phyloP scores from a whole-genome alignment of 2,113 vertebrate species.

The Ellobius talpinus region DNA sequence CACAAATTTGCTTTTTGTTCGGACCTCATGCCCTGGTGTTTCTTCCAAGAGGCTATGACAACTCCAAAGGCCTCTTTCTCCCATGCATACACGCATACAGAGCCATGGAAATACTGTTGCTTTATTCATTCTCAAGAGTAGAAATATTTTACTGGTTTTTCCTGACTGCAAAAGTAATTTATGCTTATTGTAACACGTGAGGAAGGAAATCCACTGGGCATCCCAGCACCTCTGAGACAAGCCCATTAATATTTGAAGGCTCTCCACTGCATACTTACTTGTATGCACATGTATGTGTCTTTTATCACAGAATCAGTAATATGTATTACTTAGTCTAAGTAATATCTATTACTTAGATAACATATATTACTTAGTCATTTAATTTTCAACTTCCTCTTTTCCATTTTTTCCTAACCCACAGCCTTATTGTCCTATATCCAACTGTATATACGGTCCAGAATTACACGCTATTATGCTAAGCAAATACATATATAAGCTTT shows the following conservation, averaged over 20 bases:
- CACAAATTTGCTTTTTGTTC: not conserved
- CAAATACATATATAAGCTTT: not conserved
- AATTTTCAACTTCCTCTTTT: slow-evolving; percentile 24
- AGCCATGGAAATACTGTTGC: not conserved
- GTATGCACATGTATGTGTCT: not conserved
- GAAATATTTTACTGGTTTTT: not conserved
- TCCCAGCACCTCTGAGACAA: not conserved
- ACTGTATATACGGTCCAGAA: not conserved
- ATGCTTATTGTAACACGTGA: not conserved
- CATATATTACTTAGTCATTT: not conserved
- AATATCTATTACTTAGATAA: too few relatives aligned
- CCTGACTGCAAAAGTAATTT: not conserved
- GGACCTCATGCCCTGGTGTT: not conserved
- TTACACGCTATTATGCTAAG: not conserved
- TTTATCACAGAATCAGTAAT: not conserved
- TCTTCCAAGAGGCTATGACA: not conserved
- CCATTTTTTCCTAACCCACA: not conserved
- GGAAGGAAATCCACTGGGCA: not conserved
- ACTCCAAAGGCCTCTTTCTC: not conserved
- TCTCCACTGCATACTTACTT: not conserved
- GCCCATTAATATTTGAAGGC: not conserved
- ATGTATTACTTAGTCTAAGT: too few relatives aligned
- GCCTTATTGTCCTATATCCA: not conserved
- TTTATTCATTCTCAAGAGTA: not conserved
- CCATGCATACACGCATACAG: not conserved